Evolutionary conservation across 2,113 vertebrate species (phyloP), one percentile per base, ranked within the genome.

Genomic region (Deroptyus accipitrinus): DNA sequence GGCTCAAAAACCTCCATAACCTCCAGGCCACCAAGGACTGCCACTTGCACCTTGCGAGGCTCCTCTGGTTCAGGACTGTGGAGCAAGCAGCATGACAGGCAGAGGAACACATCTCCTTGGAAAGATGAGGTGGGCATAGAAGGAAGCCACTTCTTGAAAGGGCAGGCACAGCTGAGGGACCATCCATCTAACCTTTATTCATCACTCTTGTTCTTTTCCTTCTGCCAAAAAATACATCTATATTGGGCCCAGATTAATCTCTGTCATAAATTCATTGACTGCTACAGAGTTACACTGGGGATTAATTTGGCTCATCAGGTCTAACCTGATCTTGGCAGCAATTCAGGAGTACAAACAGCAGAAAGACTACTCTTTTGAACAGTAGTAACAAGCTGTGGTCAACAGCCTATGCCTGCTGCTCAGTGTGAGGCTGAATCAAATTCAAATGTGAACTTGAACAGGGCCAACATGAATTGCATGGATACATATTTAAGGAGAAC

Each of bases 241-340:
- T 85, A 59, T 59, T 83, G 49, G 67, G 46, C 54, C 25, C 59
- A 55, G 35, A 51, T 46, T 94, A 14, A 78, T 17, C 61, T 68
- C 42, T 78, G 51, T 72, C 55, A 74, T n/a, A 81, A 93, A 93
- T 75, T 64, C 30, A 74, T 13, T 91, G 48, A 72, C 78, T 95
- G 79, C 52, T 44, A 57, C 54, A 73, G 64, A 77, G 42, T 75
- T 75, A 86, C 73, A 24, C 55, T 16, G 19, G 76, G 82, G 88
- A 93, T 92, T 95, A 79, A 92, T 94, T 90, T 92, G 49, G 68
- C 73, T 88, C 55, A 41, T 64, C 24, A 42, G 39, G 48, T 74
- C 83, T 86, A 70, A 91, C 80, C 74, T 79, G 79, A 88, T 77
- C 75, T 78, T 94, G 85, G 76, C 92, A 95, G 76, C 27, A 83